These are phyloP conservation scores for Aporophyla lueneburgensis DNA, from an alignment of 2,888 invertebrate species.

Conservation along the genomic window DNA sequence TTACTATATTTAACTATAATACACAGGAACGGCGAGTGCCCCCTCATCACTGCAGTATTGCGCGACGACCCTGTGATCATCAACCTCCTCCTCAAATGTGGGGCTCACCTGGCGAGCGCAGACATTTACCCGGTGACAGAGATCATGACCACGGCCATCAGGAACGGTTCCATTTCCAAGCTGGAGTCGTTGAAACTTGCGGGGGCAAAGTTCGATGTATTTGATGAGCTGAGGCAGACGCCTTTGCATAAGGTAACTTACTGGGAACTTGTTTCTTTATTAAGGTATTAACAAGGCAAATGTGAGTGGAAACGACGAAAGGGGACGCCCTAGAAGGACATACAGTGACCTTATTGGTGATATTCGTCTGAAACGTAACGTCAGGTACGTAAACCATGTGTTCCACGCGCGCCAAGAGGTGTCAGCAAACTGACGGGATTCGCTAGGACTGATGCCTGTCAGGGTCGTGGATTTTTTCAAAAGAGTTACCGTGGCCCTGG, in stretches of 20 bases:
- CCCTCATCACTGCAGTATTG: constrained; percentile 93
- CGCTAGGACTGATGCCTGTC: no score
- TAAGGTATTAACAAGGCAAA: no score
- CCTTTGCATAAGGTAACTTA: constrained; percentile 92
- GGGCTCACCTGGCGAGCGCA: constrained; percentile 93
- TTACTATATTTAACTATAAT: background rate
- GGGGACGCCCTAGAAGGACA: no score
- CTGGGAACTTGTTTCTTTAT: background rate
- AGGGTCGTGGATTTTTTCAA: no score
- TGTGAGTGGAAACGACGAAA: no score
- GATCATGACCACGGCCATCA: constrained; percentile 92
- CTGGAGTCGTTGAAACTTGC: constrained; percentile 92
- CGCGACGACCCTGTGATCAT: constrained; percentile 92
- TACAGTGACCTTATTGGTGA: no score
- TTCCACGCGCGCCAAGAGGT: no score
- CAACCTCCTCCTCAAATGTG: constrained; percentile 92
- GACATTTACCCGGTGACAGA: constrained; percentile 91
- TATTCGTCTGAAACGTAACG: no score
- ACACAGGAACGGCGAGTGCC: constrained; percentile 91
- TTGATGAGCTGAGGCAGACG: constrained; percentile 92
- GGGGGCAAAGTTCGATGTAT: constrained; percentile 92
- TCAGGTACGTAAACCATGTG: no score
- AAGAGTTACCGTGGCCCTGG: no score
- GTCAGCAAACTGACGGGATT: no score
- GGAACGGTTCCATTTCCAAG: constrained; percentile 90